Evolutionary conservation across 2,113 vertebrate species (phyloP), one percentile per base, ranked within the genome.

Genomic region (Notarius lentiginosus): DNA sequence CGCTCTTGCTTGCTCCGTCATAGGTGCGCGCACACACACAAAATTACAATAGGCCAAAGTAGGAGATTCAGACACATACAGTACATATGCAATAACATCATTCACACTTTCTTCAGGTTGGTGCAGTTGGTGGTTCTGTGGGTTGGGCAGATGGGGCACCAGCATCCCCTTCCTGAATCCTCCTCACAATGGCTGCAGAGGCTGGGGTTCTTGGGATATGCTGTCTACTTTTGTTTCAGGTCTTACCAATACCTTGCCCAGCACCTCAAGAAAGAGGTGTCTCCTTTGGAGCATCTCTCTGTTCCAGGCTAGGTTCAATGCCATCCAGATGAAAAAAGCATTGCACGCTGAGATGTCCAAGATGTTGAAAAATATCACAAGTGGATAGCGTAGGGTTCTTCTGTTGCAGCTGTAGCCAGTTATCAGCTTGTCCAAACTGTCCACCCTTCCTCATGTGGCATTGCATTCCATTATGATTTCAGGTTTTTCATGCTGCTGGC

Each of bases 351-450:
- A 89, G 27, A 86, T 66, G 66, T 88, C 4, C 41, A 41, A 41
- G 41, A 41, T 41, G 41, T 41, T 51, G 11, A 79, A 89, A 24
- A 77, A 90, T 56, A 86, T 83, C 51, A 90, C 41, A 41, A 88
- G 76, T 58, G 75, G 81, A 84, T 75, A 89, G 20, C 24, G 76
- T 73, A 87, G 56, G 41, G 73, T 88, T 30, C 47, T 87, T 30
- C 79, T 82, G 85, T 87, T 83, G 77, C 80, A 88, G 89, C 89
- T 90, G 56, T 83, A 88, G 47, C 4, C 17, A 68, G 58, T 86
- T 53, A 86, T 27, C 84, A 86, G 87, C 84, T 90, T 90, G 61
- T 90, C 87, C 3, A 90, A 4, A 68, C 86, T 90, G 87, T 88
- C 87, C 82, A 87, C 87, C 56, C 76, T 77, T 85, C 76, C 27